Conservation (phyloP, 2,113 vertebrate genomes). For the Brienomyrus longianalis region DNA sequence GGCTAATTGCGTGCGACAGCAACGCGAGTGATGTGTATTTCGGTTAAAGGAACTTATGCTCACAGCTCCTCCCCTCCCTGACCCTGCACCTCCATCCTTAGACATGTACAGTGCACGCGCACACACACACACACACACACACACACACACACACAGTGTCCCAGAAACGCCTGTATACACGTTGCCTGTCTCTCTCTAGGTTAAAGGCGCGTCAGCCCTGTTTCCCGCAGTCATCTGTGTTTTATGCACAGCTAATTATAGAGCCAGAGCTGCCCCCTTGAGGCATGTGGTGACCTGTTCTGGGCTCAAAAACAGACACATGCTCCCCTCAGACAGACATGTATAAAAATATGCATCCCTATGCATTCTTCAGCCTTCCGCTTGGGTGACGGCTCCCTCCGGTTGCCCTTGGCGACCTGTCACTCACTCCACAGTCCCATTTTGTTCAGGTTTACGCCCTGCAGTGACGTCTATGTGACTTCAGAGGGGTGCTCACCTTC, state of each 20-base stretch:
- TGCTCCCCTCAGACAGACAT: not conserved
- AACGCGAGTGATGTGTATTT: not conserved
- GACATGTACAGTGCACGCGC: not conserved
- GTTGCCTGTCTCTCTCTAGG: not conserved
- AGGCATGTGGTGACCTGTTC: not conserved
- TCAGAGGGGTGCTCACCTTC: constrained; percentile 46
- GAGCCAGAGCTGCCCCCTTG: not conserved
- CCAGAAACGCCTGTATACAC: not conserved
- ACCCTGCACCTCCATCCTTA: not conserved
- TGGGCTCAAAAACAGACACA: not conserved
- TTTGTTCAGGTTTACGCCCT: not conserved
- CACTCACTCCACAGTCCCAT: not conserved
- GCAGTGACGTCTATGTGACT: not conserved
- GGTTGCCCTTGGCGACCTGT: not conserved
- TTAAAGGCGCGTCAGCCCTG: not conserved
- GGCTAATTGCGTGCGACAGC: not conserved
- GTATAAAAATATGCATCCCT: not conserved
- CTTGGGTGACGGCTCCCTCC: not conserved
- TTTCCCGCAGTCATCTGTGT: not conserved
- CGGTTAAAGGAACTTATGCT: not conserved
- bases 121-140: not conserved
- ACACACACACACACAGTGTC: not conserved
- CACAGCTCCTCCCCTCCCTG: not conserved
- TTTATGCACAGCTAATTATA: not conserved
- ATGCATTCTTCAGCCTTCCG: not conserved